Conservation (phyloP, 2,888 invertebrate species). For the Emmelina monodactyla region DNA sequence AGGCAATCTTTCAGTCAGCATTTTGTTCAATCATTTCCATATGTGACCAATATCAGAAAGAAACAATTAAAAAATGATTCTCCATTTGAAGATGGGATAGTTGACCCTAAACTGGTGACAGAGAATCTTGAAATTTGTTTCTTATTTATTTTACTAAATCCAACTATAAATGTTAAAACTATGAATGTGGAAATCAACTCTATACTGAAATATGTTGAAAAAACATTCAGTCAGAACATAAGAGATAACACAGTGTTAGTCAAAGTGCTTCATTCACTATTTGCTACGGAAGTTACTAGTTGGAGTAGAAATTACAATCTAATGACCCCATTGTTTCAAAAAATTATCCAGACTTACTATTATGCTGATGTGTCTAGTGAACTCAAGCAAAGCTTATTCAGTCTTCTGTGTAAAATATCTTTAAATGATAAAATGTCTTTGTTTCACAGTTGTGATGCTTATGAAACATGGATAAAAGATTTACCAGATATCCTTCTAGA, state of each 20-base stretch:
- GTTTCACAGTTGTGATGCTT: conserved; percentile 42
- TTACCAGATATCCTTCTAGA: conserved; percentile 65
- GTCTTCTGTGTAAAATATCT: conserved; percentile 48
- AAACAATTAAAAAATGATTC: conserved; percentile 27
- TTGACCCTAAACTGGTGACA: conserved; percentile 38
- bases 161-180: conserved; percentile 38
- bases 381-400: conserved; percentile 45
- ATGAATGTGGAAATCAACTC: conserved; percentile 35
- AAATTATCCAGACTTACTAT: conserved; percentile 44
- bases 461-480: conserved; percentile 57
- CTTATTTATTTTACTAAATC: conserved; percentile 55
- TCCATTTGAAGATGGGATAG: conserved; percentile 33
- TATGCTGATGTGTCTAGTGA: conserved; percentile 26
- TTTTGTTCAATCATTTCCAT: conserved; percentile 68
- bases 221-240: conserved; percentile 36
- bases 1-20: conserved; percentile 60
- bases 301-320: conserved; percentile 40
- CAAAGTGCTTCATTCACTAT: conserved; percentile 38
- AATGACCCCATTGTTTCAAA: conserved; percentile 38
- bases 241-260: conserved; percentile 28
- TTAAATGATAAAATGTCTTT: conserved; percentile 40
- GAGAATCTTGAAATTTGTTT: conserved; percentile 47
- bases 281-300: conserved; percentile 34
- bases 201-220: conserved; percentile 60
- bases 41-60: conserved; percentile 46